These are phyloP conservation scores for Tyrophagus putrescentiae DNA, from an alignment of 1,140 invertebrate genomes.

Conservation along the genomic window DNA sequence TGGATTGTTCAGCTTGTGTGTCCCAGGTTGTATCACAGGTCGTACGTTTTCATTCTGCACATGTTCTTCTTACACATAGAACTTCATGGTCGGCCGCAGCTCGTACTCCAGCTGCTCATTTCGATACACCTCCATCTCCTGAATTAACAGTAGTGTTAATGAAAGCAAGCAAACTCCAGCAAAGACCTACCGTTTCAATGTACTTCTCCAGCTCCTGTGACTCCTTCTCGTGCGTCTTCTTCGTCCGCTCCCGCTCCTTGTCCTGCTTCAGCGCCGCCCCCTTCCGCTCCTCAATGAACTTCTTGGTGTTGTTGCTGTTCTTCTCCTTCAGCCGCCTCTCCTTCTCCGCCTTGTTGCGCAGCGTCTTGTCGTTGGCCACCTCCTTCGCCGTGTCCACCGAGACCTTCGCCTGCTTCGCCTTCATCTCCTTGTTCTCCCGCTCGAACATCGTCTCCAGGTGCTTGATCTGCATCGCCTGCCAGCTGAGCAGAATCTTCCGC, in stretches of 20 bases:
- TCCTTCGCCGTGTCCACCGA: constrained; percentile 93
- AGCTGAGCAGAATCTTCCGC: constrained; percentile 64
- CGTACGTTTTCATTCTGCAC: constrained; percentile 27
- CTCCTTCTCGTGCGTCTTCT: constrained; percentile 79
- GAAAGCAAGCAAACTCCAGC: neutral
- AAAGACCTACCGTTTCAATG: constrained; percentile 23
- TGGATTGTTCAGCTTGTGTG: neutral
- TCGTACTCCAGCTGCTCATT: constrained; percentile 84
- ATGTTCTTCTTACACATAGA: constrained; percentile 50
- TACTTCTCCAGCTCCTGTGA: constrained; percentile 29
- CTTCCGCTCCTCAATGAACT: constrained; percentile 93
- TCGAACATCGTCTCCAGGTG: constrained; percentile 77
- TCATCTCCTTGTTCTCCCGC: constrained; percentile 89
- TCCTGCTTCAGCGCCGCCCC: constrained; percentile 68
- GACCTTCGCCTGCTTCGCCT: constrained; percentile 79
- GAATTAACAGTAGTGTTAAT: constrained; percentile 24
- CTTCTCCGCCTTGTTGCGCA: constrained; percentile 92
- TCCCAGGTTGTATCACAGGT: constrained; percentile 1
- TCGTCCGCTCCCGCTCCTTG: constrained; percentile 83
- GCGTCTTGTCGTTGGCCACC: constrained; percentile 83
- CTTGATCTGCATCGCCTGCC: constrained; percentile 73
- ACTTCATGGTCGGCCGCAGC: constrained; percentile 70
- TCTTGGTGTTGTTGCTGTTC: constrained; percentile 97
- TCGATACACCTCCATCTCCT: constrained; percentile 87
- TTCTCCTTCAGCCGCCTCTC: constrained; percentile 77